phyloP scores from a whole-genome alignment of 2,888 invertebrate species.

The Rapana venosa region DNA sequence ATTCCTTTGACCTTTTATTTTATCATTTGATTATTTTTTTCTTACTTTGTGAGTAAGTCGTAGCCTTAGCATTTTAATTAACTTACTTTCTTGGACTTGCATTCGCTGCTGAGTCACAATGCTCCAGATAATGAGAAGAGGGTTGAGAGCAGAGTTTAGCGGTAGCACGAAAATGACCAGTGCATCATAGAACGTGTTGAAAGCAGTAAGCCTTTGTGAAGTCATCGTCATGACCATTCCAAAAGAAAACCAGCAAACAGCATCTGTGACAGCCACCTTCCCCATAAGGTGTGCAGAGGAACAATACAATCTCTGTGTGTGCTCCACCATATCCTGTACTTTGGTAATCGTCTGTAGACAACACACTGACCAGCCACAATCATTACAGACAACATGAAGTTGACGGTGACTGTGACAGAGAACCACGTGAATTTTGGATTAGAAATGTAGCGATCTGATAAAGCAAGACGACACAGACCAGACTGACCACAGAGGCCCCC shows the following conservation, averaged over 20 bases:
- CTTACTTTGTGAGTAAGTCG: background rate
- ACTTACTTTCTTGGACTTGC: background rate
- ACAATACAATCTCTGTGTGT: background rate
- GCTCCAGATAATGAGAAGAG: background rate
- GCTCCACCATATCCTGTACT: background rate
- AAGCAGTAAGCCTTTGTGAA: background rate
- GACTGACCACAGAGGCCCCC: background rate
- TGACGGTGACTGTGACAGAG: background rate
- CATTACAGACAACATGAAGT: background rate
- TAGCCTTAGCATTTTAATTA: background rate
- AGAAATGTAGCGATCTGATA: background rate
- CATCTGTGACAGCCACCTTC: background rate
- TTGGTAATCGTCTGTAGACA: background rate
- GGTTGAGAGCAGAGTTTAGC: background rate
- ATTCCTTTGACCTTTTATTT: no score
- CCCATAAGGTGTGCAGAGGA: background rate
- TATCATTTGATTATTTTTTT: background rate
- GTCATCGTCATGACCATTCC: background rate
- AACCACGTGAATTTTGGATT: background rate
- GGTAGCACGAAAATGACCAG: background rate
- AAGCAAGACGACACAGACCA: background rate
- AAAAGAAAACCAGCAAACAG: background rate
- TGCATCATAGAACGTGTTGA: background rate
- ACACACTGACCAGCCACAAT: background rate
- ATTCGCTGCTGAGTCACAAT: background rate